A percentile compares a stretch with the other conserved stretches of the same genome.
Evolutionary conservation across 2,797 vertebrate species (phyloP).

Genomic region (Enteromius trimaculatus): DNA sequence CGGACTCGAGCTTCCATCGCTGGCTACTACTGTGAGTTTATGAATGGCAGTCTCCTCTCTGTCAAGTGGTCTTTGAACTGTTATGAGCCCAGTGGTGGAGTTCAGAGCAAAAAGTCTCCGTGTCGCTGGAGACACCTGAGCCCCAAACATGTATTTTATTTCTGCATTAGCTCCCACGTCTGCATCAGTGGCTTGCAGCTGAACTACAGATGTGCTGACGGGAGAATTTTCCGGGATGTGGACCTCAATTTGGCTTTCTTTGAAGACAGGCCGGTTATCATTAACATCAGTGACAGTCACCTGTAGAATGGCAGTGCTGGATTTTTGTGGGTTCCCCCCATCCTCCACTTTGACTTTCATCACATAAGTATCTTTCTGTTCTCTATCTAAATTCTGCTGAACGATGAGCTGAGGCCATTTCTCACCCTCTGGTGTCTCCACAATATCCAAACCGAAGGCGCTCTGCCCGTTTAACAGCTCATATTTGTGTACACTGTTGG

Average conservation of each 20-base stretch:
- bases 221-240: slow-evolving; percentile 96
- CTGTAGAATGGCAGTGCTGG: slow-evolving; percentile 98
- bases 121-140: slow-evolving; percentile 93
- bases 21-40: slow-evolving; percentile 95
- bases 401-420: slow-evolving; percentile 99
- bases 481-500: slow-evolving; percentile 97
- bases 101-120: slow-evolving; percentile 98
- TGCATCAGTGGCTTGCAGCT: slow-evolving; percentile 96
- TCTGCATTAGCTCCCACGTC: slow-evolving; percentile 97
- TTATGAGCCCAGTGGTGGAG: slow-evolving; percentile 92
- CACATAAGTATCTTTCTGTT: slow-evolving; percentile 98
- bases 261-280: slow-evolving; percentile 96
- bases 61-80: slow-evolving; percentile 93
- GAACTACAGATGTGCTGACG: slow-evolving; percentile 93
- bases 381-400: slow-evolving; percentile 97
- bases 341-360: slow-evolving; percentile 99
- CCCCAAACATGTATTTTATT: slow-evolving; percentile 95
- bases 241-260: slow-evolving; percentile 95
- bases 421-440: slow-evolving; percentile 98
- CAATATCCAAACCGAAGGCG: slow-evolving; percentile 97
- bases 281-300: slow-evolving; percentile 98
- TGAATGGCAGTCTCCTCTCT: slow-evolving; percentile 96
- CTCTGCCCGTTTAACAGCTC: slow-evolving; percentile 96
- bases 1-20: slow-evolving; percentile 96
- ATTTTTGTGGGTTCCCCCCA: slow-evolving; percentile 95